A percentile compares a stretch with the other conserved stretches of the same genome.
Evolutionary conservation across 2,888 invertebrate genomes (phyloP).

Genomic region (Brenthis daphne): DNA sequence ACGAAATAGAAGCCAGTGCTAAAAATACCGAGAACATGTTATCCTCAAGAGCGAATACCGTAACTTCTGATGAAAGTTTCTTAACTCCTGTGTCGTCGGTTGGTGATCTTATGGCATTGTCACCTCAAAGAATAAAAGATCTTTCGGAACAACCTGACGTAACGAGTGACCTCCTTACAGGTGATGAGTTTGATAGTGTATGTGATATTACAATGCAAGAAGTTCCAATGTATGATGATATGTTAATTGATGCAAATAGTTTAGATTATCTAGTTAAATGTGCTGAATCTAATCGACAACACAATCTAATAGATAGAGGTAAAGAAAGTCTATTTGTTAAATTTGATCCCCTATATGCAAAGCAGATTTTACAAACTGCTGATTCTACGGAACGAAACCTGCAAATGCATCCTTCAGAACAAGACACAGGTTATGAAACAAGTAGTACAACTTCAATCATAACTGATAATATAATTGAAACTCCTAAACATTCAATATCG

Average conservation of each 20-base stretch:
- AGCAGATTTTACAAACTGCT: conserved; percentile 46
- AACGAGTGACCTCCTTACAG: conserved; percentile 68
- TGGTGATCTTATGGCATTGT: conserved; percentile 68
- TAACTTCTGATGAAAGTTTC: conserved; percentile 62
- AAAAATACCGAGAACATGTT: conserved; percentile 51
- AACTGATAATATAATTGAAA: conserved; percentile 55
- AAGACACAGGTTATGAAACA: conserved; percentile 73
- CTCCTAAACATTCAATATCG: conserved; percentile 60
- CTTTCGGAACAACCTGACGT: conserved; percentile 50
- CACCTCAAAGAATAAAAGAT: conserved; percentile 55
- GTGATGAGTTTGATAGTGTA: conserved; percentile 66
- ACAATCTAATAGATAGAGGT: conserved; percentile 61
- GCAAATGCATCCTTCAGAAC: conserved; percentile 55
- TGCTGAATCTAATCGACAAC: conserved; percentile 64
- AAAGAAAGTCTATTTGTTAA: conserved; percentile 87
- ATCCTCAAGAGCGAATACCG: conserved; percentile 54
- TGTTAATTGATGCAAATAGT: conserved; percentile 81
- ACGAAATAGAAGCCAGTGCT: conserved; percentile 39
- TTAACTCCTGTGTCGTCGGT: conserved; percentile 66
- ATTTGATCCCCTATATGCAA: conserved; percentile 81
- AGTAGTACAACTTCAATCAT: conserved; percentile 63
- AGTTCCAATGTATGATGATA: conserved; percentile 61
- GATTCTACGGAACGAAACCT: conserved; percentile 50
- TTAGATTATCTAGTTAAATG: conserved; percentile 81
- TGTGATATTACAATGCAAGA: conserved; percentile 75